Evolutionary conservation across 2,797 vertebrate species (phyloP).

Genomic region (Vultur gryphus): DNA sequence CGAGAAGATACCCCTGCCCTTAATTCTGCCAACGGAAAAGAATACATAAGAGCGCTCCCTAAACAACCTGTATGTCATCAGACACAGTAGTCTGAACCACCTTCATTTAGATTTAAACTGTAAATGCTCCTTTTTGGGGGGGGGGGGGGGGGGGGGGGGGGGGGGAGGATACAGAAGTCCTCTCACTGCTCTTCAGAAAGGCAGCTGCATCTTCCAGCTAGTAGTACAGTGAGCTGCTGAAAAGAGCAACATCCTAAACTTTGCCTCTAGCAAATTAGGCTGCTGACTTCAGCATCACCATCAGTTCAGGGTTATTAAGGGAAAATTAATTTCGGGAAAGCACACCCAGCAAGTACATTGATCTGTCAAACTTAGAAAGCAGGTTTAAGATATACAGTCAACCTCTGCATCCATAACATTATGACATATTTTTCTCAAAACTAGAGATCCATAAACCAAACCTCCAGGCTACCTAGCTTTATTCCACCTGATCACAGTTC

Average conservation of each 20-base stretch:
- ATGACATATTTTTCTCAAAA: not conserved
- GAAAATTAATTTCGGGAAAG: not conserved
- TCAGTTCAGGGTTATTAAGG: not conserved
- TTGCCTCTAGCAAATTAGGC: not conserved
- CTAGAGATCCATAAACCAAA: not conserved
- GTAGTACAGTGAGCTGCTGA: not conserved
- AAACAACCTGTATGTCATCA: not conserved
- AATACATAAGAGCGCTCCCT: rapidly evolving
- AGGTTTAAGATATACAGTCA: not conserved
- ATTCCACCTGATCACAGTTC: not conserved
- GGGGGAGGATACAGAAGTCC: too few species aligned
- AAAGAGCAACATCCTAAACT: not conserved
- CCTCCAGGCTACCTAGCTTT: not conserved
- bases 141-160: too few species aligned
- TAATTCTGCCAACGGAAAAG: not conserved
- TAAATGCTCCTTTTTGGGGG: not conserved
- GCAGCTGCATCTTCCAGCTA: not conserved
- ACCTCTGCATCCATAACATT: not conserved
- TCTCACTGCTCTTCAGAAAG: not conserved
- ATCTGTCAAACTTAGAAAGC: not conserved
- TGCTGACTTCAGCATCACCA: not conserved
- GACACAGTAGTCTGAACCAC: not conserved
- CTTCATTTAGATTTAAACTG: not conserved
- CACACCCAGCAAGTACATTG: not conserved
- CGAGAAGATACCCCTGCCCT: rapidly evolving